A percentile compares a stretch with the other conserved stretches of the same genome.
These are phyloP conservation scores for Sus scrofa DNA, from an alignment of 2,113 vertebrate species.

Conservation along the genomic window T2T-Sscrofa CM000820.6:122306501-122307000, in stretches of 20 bases:
- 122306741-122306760: not conserved
- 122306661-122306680: not conserved
- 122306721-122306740: not conserved
- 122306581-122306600: not conserved
- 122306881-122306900: not conserved
- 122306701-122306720: not conserved
- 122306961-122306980: constrained; percentile 20
- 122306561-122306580: not conserved
- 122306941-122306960: not conserved
- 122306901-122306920: constrained; percentile 32
- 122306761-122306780: constrained; percentile 32
- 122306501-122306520: not conserved
- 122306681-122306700: not conserved
- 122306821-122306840: constrained; percentile 29
- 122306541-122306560: not conserved
- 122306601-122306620: not conserved
- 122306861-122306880: constrained; percentile 50
- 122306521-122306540: not conserved
- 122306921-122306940: not conserved
- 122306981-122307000: not conserved
- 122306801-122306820: not conserved
- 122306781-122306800: constrained; percentile 47
- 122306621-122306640: not conserved
- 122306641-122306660: not conserved
- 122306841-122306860: constrained; percentile 60